A percentile compares a stretch with the other conserved stretches of the same genome.
Conservation (phyloP, 2,888 invertebrate species). For the Disparrhopalites patrizii region DNA sequence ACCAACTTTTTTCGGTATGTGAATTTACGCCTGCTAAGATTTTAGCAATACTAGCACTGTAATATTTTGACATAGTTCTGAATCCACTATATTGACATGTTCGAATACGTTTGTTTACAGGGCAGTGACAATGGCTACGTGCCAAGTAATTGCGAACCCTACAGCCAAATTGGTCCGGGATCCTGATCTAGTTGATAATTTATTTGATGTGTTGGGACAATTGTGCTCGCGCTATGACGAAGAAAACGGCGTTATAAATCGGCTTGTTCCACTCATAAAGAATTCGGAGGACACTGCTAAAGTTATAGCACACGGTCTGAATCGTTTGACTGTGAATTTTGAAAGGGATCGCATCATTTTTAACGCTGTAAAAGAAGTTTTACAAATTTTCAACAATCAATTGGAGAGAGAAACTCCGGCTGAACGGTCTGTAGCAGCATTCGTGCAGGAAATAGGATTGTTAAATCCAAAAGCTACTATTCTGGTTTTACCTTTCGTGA, state of each 20-base stretch:
- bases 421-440: conserved; percentile 37
- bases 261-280: conserved; percentile 38
- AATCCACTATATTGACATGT: background rate
- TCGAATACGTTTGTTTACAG: conserved; percentile 21
- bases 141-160: conserved; percentile 35
- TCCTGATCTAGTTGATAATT: conserved; percentile 30
- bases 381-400: conserved; percentile 31
- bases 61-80: background rate
- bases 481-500: conserved; percentile 33
- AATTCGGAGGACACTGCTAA: conserved; percentile 35
- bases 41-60: background rate
- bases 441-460: conserved; percentile 30
- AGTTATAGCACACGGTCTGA: conserved; percentile 32
- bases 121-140: conserved; percentile 38
- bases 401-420: conserved; percentile 33
- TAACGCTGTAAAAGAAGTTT: conserved; percentile 29
- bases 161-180: conserved; percentile 25
- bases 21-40: background rate
- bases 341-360: conserved; percentile 28
- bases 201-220: conserved; percentile 38
- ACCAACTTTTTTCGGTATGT: conserved; percentile 15
- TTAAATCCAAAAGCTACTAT: conserved; percentile 33
- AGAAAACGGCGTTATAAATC: conserved; percentile 35
- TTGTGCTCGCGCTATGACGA: conserved; percentile 35
- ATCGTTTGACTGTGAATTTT: conserved; percentile 24